Conservation (phyloP, 2,888 invertebrate species). For the Alloscopus bannaensis region DNA sequence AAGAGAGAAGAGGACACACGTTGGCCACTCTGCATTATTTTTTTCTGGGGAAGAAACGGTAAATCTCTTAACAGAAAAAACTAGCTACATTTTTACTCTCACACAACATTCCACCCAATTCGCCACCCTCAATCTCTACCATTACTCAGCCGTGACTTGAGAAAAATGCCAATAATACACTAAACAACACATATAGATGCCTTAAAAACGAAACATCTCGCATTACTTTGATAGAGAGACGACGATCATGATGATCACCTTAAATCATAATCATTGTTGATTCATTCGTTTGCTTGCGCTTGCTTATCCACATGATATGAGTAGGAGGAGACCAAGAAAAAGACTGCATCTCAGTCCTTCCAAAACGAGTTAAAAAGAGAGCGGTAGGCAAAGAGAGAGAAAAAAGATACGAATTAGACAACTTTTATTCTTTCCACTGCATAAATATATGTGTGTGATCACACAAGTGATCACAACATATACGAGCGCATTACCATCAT, state of each 20-base stretch:
- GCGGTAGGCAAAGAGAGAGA: neutral
- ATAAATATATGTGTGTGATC: neutral
- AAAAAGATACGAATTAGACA: too few relatives aligned
- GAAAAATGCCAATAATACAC: neutral
- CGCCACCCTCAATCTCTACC: constrained; percentile 21
- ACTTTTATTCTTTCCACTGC: neutral
- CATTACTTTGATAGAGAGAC: too few relatives aligned
- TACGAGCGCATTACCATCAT: too few relatives aligned
- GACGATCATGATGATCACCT: too few relatives aligned
- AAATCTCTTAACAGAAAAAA: too few relatives aligned
- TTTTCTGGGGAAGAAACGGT: too few relatives aligned
- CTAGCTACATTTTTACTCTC: too few relatives aligned
- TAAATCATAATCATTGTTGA: neutral
- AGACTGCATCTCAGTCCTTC: too few relatives aligned
- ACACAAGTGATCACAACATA: too few relatives aligned
- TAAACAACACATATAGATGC: neutral
- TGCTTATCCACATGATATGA: neutral
- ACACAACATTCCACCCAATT: constrained; percentile 19
- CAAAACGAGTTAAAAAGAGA: too few relatives aligned
- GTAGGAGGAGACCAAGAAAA: too few relatives aligned
- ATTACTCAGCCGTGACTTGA: neutral
- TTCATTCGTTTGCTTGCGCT: neutral
- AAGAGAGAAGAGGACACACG: too few relatives aligned
- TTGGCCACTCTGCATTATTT: neutral
- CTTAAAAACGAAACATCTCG: neutral